A percentile compares a stretch with the other conserved stretches of the same genome.
Evolutionary conservation across 2,888 invertebrate genomes (phyloP).

Genomic region (Luperina nickerlii): DNA sequence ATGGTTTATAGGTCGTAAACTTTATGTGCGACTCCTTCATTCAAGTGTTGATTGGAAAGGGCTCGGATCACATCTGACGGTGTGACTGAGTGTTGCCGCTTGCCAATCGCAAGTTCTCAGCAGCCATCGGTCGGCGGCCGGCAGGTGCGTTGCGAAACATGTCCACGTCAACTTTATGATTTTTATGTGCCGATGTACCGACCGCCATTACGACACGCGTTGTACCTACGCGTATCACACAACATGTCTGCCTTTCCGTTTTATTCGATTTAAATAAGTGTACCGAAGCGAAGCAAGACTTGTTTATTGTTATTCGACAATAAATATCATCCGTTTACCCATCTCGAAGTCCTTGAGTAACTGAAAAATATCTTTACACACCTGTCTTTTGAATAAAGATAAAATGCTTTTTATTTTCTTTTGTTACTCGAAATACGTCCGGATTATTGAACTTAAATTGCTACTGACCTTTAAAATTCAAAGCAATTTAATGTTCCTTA

Average conservation of each 20-base stretch:
- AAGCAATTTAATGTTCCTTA: constrained; percentile 36
- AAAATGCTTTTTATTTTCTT: constrained; percentile 66
- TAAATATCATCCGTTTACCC: constrained; percentile 65
- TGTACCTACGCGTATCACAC: constrained; percentile 73
- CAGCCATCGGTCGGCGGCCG: constrained; percentile 58
- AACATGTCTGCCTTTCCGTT: constrained; percentile 77
- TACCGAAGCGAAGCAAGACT: constrained; percentile 53
- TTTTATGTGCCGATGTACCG: constrained; percentile 81
- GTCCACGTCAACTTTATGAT: constrained; percentile 80
- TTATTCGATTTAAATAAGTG: constrained; percentile 68
- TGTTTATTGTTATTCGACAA: constrained; percentile 68
- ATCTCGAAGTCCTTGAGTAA: constrained; percentile 64
- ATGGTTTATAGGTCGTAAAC: constrained; percentile 69
- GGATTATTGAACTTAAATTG: constrained; percentile 63
- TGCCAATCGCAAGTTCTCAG: constrained; percentile 57
- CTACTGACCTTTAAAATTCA: constrained; percentile 59
- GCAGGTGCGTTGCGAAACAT: constrained; percentile 84
- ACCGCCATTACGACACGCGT: constrained; percentile 83
- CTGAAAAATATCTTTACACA: constrained; percentile 68
- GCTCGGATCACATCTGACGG: constrained; percentile 49
- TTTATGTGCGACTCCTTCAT: constrained; percentile 58
- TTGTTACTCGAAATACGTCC: constrained; percentile 58
- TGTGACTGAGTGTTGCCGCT: constrained; percentile 45
- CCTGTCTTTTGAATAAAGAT: constrained; percentile 65
- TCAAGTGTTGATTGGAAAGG: constrained; percentile 59